A percentile compares a stretch with the other conserved stretches of the same genome.
These are phyloP conservation scores for Sebastes jordani DNA, from an alignment of 2,797 vertebrate genomes.

Conservation along the genomic window DNA sequence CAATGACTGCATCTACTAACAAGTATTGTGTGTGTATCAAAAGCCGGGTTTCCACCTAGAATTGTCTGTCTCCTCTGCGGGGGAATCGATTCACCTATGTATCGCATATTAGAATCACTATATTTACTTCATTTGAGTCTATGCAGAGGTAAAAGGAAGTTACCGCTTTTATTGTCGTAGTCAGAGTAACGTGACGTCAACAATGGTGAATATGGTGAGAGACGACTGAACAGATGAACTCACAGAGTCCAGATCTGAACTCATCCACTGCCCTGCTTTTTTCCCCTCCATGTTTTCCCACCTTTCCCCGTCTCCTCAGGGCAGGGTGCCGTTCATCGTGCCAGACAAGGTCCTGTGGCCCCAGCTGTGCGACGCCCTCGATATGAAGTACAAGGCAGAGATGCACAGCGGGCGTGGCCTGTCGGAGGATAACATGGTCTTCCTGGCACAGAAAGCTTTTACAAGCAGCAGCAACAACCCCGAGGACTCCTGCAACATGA, in stretches of 20 bases:
- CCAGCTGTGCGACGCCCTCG: slow-evolving; percentile 92
- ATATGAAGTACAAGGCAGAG: slow-evolving; percentile 97
- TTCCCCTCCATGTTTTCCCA: neutral
- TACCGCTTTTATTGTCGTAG: too few relatives aligned
- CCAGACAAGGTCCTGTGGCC: slow-evolving; percentile 95
- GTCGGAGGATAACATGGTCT: slow-evolving; percentile 94
- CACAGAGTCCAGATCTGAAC: neutral
- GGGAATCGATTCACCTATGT: too few relatives aligned
- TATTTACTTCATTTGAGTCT: too few relatives aligned
- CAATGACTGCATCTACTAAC: neutral
- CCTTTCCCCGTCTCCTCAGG: slow-evolving; percentile 70
- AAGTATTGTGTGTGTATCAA: neutral
- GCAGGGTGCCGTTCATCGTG: slow-evolving; percentile 92
- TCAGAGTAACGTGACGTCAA: too few relatives aligned
- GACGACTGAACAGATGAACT: neutral
- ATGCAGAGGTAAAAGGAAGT: too few relatives aligned
- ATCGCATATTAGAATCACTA: too few relatives aligned
- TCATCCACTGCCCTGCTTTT: neutral
- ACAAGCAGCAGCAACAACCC: slow-evolving; percentile 87
- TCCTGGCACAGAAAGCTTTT: slow-evolving; percentile 95
- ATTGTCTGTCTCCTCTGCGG: too few relatives aligned
- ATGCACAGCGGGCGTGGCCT: slow-evolving; percentile 93
- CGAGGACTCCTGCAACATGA: slow-evolving; percentile 90
- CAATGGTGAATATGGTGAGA: too few relatives aligned
- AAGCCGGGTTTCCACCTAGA: too few relatives aligned